Conservation (phyloP, 1,140 invertebrate species). For the Hermetia illucens region DNA sequence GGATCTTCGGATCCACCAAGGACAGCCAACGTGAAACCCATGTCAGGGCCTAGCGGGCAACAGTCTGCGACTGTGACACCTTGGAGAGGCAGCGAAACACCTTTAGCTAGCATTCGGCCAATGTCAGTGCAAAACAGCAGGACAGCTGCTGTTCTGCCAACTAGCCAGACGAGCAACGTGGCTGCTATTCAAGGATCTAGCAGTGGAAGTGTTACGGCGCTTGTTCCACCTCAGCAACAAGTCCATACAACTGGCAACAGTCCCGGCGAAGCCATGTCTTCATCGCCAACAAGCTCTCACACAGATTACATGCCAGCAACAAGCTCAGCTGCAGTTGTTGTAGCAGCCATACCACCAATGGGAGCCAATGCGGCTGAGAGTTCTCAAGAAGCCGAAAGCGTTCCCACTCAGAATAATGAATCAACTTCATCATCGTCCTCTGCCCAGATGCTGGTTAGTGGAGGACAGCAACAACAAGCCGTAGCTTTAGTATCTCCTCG, state of each 20-base stretch:
- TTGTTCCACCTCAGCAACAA: constrained; percentile 45
- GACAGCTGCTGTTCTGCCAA: constrained; percentile 67
- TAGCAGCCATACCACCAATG: constrained; percentile 34
- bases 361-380: constrained; percentile 26
- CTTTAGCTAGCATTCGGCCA: constrained; percentile 80
- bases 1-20: constrained; percentile 64
- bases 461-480: constrained; percentile 41
- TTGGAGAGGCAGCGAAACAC: constrained; percentile 54
- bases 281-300: constrained; percentile 42
- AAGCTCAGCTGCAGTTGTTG: constrained; percentile 39
- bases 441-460: constrained; percentile 19
- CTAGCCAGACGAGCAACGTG: constrained; percentile 31
- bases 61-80: constrained; percentile 41
- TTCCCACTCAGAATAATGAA: constrained; percentile 7
- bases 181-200: constrained; percentile 2
- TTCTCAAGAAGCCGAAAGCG: constrained; percentile 29
- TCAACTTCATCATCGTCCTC: constrained; percentile 1
- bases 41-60: constrained; percentile 50
- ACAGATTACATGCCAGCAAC: constrained; percentile 58
- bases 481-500: constrained; percentile 59
- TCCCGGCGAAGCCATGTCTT: constrained; percentile 36
- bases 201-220: constrained; percentile 35
- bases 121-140: constrained; percentile 60
- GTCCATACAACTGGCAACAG: constrained; percentile 42
- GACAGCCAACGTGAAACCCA: constrained; percentile 86